phyloP scores from a whole-genome alignment of 2,888 invertebrate genomes.

The Cheiracanthium punctorium region DNA sequence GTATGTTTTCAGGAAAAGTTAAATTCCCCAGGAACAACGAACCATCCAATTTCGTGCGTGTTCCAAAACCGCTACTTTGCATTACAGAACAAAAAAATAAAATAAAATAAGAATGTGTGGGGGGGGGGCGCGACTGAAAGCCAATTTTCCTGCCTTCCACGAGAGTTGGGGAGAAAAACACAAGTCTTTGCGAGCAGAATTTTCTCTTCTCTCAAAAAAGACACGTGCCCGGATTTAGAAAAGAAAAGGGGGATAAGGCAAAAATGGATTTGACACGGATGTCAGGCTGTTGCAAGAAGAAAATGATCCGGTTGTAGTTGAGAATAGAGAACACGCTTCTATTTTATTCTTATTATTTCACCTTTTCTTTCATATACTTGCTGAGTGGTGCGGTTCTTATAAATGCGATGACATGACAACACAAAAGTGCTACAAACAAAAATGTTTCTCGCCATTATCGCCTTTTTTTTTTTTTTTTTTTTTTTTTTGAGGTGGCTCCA shows the following conservation, averaged over 20 bases:
- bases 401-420: neutral
- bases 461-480: no score
- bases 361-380: neutral
- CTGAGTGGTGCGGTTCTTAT: neutral
- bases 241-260: constrained; percentile 14
- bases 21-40: constrained; percentile 23
- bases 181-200: constrained; percentile 1
- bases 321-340: neutral
- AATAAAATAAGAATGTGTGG: no score
- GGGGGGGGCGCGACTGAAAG: constrained; percentile 22
- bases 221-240: constrained; percentile 22
- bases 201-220: neutral
- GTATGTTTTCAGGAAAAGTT: neutral
- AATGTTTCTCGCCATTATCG: no score
- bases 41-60: constrained; percentile 37
- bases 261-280: constrained; percentile 50
- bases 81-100: constrained; percentile 35
- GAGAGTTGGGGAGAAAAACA: constrained; percentile 19
- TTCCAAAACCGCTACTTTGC: constrained; percentile 51
- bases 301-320: constrained; percentile 17
- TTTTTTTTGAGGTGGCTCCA: no score
- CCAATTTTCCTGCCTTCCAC: constrained; percentile 34
- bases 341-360: no score
- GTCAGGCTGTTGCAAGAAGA: constrained; percentile 19
- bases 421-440: no score